Evolutionary conservation across 2,797 vertebrate species (phyloP), one percentile per base, ranked within the genome.

Genomic region (Anguilla marmorata): DNA sequence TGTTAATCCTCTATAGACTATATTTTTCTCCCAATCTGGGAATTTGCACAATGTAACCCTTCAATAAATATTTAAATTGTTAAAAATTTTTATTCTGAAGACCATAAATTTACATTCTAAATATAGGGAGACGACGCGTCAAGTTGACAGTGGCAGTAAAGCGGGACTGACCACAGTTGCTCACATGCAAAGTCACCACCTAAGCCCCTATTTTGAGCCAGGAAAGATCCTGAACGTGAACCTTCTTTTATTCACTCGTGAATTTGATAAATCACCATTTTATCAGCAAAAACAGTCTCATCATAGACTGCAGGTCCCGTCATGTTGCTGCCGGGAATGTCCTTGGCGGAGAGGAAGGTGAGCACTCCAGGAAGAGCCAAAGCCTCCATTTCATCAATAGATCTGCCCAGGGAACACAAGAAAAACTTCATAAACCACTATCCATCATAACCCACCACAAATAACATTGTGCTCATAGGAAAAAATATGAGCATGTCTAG

Each of bases 301-400:
- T 99, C 98, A 0, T 95, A 92, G 50, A 88, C 79, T 0, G 95
- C 4, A 0, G 92, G 88, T 60, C 98, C 98, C 0, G 96, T 97
- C 82, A 87, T 0, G 8, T 99, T 99, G 90, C 95, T 97, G 60
- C 97, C 97, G 0, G 97, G 97, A 90, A 99, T 72, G 89, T 98
- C 98, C 0, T 94, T 92, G 0, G 95, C 95, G 0, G 97, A 97
- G 86, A 99, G 50, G 24, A 96, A 98, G 76, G 94, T 93, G 72
- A 96, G 94, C 41, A 98, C 97, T 0, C 98, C 98, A 1, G 97
- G 96, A 48, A 96, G 89, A 0, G 74, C 74, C 91, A 96, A 93
- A 0, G 98, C 97, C 88, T 93, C 96, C 4, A 95, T 94, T 5
- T 88, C 48, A 69, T 98, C 97, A 84, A 99, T 74, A 58, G 97